Evolutionary conservation across 2,797 vertebrate species (phyloP), one percentile per base, ranked within the genome.

Genomic region (Carduelis carduelis): DNA sequence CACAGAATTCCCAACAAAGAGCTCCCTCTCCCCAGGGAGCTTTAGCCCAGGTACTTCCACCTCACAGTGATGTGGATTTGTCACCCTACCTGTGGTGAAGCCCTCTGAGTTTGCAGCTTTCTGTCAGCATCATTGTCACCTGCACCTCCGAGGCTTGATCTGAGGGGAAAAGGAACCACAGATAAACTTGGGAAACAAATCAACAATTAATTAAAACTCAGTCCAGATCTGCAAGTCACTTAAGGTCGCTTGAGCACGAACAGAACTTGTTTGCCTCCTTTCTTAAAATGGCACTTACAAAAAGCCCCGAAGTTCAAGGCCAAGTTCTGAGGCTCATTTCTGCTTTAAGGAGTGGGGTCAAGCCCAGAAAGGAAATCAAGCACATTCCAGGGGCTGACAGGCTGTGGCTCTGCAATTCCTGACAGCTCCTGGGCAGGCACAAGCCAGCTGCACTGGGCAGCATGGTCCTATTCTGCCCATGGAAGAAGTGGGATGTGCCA

Each of bases 101-200:
- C 26, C 99, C 99, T 72, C 99, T 98, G 11, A 99, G 99, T 96
- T 99, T 99, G 96, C 99, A 99, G 92, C 99, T 99, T 97, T 99
- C 99, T 9, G 99, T 99, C 95, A 99, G 95, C 99, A 99, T 99
- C 99, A 99, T 99, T 41, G 99, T 99, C 97, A 99, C 98, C 97
- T 99, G 99, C 49, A 99, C 98, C 98, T 99, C 99, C 15, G 99
- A 99, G 15, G 99, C 99, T 83, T 99, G 99, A 97, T 99, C 99
- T 99, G 96, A 89, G 72, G 89, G 82, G 66, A 50, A 65, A 94
- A 82, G 23, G 24, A 94, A 86, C 23, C 20, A 32, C 60, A 23
- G 23, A 24, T 70, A 63, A 57, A n/a, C 23, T 64, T 65, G 22
- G 65, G 53, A 64, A 92, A 68, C 5, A 70, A 82, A 81, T 7